These are phyloP conservation scores for Pantala flavescens DNA, from an alignment of 1,140 invertebrate species.

Conservation along the genomic window DNA sequence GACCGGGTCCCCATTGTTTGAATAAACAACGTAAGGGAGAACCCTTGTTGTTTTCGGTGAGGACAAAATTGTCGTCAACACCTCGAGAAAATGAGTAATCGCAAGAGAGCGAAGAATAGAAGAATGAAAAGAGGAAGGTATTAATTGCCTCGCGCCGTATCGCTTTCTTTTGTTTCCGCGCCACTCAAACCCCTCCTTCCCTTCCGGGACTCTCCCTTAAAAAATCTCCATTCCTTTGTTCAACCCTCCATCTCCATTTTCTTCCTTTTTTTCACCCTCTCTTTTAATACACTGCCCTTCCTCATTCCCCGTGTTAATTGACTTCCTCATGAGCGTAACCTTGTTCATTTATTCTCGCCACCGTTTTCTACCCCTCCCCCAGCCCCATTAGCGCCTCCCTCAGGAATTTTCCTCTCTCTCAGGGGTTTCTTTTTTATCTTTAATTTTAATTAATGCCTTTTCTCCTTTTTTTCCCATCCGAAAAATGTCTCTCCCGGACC, in stretches of 20 bases:
- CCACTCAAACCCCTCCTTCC: not conserved
- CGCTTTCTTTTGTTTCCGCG: not conserved
- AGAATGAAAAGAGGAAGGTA: not conserved
- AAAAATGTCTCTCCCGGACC: not conserved
- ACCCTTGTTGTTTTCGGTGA: not conserved
- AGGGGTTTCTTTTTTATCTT: not conserved
- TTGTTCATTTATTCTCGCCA: not conserved
- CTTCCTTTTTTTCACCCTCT: not conserved
- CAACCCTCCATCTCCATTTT: not conserved
- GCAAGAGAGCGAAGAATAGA: not conserved
- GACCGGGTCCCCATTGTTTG: not conserved
- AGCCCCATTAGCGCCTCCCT: not conserved
- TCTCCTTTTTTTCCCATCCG: not conserved
- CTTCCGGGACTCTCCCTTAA: not conserved
- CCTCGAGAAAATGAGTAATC: slow-evolving; percentile 1
- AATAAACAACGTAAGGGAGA: not conserved
- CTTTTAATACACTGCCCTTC: not conserved
- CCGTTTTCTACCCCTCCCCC: not conserved
- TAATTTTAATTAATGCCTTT: slow-evolving; percentile 6
- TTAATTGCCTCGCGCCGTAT: not conserved
- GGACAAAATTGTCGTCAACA: not conserved
- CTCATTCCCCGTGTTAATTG: not conserved
- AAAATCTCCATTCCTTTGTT: not conserved
- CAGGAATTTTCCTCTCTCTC: slow-evolving; percentile 7
- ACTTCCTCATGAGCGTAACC: slow-evolving; percentile 3